A percentile compares a stretch with the other conserved stretches of the same genome.
Evolutionary conservation across 2,888 invertebrate genomes (phyloP).

Genomic region (Ptilodon capucinus): DNA sequence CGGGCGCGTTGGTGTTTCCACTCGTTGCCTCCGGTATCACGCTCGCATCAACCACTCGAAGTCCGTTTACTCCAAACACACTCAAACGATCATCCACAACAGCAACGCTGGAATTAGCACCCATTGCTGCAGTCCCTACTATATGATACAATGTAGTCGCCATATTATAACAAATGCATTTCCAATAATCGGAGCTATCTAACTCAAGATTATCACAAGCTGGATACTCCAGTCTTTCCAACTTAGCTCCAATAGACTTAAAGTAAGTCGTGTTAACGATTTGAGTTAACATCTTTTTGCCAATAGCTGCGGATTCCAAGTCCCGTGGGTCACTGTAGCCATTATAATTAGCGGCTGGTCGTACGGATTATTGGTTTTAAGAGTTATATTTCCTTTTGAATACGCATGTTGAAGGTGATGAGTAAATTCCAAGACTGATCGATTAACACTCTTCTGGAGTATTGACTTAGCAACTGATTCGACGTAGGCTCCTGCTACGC

Average conservation of each 20-base stretch:
- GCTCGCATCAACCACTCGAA: conserved; percentile 24
- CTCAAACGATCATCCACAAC: conserved; percentile 70
- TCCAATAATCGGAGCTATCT: conserved; percentile 37
- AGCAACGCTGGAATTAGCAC: conserved; percentile 42
- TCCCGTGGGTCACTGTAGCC: not conserved
- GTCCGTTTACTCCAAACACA: conserved; percentile 68
- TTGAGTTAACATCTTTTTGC: not conserved
- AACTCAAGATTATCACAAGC: conserved; percentile 24
- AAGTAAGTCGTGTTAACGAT: conserved; percentile 3
- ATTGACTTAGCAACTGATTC: not conserved
- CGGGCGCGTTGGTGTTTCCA: conserved; percentile 24
- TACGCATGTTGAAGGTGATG: not conserved
- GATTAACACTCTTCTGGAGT: not conserved
- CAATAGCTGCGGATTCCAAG: not conserved
- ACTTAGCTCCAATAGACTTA: not conserved
- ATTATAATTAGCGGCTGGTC: not conserved
- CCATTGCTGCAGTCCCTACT: not conserved
- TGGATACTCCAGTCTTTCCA: not conserved
- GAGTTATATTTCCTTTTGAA: not conserved
- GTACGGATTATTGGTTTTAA: not conserved
- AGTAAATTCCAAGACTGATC: not conserved
- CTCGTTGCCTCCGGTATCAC: conserved; percentile 21
- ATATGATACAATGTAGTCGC: not conserved
- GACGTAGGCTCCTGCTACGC: not conserved
- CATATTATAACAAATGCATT: not conserved